Conservation (phyloP, 2,113 vertebrate genomes). For the Daubentonia madagascariensis region DNA sequence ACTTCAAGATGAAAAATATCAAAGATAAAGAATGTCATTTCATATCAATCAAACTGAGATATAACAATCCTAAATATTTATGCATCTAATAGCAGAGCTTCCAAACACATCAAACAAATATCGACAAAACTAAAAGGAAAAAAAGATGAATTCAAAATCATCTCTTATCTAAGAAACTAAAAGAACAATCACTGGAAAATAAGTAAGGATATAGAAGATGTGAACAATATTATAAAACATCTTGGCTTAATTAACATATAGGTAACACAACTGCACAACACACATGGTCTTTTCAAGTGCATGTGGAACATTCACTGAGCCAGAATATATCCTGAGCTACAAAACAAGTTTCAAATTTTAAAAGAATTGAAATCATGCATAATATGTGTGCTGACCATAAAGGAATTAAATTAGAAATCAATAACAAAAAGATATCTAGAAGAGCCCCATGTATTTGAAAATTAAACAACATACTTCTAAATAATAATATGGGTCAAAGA, state of each 20-base stretch:
- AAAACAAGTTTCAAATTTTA: neutral
- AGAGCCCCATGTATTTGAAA: neutral
- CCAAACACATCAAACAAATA: neutral
- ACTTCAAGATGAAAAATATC: neutral
- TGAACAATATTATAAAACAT: neutral
- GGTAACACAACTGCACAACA: neutral
- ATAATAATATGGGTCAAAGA: neutral
- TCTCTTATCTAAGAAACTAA: neutral
- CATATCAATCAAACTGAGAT: neutral
- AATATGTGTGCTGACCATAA: neutral
- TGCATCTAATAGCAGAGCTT: neutral
- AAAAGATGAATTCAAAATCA: neutral
- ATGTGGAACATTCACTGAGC: neutral
- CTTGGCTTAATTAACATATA: neutral
- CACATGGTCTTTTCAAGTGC: neutral
- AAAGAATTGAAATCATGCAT: neutral
- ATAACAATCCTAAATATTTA: neutral
- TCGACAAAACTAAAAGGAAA: neutral
- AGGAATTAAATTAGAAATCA: neutral
- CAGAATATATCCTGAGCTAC: neutral
- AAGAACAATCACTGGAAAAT: neutral
- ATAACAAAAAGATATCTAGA: neutral
- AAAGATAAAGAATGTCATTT: neutral
- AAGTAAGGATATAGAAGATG: neutral
- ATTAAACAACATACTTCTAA: neutral